Evolutionary conservation across 2,888 invertebrate species (phyloP).

Genomic region (Flexamia atlantica): DNA sequence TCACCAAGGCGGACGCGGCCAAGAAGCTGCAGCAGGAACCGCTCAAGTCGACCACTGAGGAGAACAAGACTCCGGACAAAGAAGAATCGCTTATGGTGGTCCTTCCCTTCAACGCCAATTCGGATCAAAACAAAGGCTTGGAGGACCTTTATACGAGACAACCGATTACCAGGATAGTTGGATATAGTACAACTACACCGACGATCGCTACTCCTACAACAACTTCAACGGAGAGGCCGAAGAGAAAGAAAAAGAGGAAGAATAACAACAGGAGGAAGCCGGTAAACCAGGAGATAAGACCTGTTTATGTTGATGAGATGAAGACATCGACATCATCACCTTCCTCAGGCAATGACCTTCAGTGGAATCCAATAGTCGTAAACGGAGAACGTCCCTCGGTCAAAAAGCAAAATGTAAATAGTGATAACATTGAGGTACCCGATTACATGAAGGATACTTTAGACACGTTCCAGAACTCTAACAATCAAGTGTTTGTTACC

Average conservation of each 20-base stretch:
- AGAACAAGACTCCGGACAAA: slow-evolving; percentile 74
- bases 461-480: slow-evolving; percentile 50
- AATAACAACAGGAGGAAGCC: slow-evolving; percentile 64
- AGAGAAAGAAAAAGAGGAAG: slow-evolving; percentile 65
- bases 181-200: slow-evolving; percentile 53
- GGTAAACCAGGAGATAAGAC: slow-evolving; percentile 64
- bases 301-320: slow-evolving; percentile 68
- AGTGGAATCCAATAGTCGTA: slow-evolving; percentile 49
- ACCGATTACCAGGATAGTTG: slow-evolving; percentile 75
- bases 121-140: slow-evolving; percentile 74
- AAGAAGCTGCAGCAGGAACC: slow-evolving; percentile 58
- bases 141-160: slow-evolving; percentile 83
- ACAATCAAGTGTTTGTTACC: slow-evolving; percentile 59
- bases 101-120: slow-evolving; percentile 80
- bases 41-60: slow-evolving; percentile 56
- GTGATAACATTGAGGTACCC: slow-evolving; percentile 43
- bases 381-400: slow-evolving; percentile 22
- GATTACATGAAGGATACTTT: slow-evolving; percentile 53
- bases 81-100: slow-evolving; percentile 81
- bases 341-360: background rate
- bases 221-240: slow-evolving; percentile 63
- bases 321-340: slow-evolving; percentile 64
- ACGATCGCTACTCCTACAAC: slow-evolving; percentile 30
- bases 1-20: slow-evolving; percentile 73
- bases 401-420: slow-evolving; percentile 31